Conservation (phyloP, 2,888 invertebrate genomes). For the Xylota segnis region DNA sequence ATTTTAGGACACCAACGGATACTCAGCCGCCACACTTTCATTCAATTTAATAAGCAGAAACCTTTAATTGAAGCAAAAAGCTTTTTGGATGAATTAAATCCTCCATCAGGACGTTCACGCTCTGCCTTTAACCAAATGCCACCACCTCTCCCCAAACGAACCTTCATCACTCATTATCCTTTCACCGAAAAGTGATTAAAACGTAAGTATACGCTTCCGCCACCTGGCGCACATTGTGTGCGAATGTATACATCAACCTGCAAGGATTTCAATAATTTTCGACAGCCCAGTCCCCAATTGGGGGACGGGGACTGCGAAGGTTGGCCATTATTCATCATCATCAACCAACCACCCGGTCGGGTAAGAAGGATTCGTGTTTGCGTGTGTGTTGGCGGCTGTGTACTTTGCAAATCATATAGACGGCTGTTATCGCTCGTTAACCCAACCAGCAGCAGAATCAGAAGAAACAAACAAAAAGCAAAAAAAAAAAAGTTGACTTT, state of each 20-base stretch:
- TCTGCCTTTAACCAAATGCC: conserved; percentile 2
- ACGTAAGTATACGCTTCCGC: conserved; percentile 21
- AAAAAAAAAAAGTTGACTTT: conserved; percentile 37
- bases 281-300: conserved; percentile 27
- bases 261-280: conserved; percentile 59
- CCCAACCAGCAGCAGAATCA: conserved; percentile 23
- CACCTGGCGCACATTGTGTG: conserved; percentile 52
- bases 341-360: conserved; percentile 33
- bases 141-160: background rate
- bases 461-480: conserved; percentile 7
- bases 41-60: conserved; percentile 23
- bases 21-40: conserved; percentile 5
- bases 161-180: conserved; percentile 61
- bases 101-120: conserved; percentile 20
- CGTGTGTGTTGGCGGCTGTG: background rate
- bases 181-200: conserved; percentile 64
- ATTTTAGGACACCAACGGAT: conserved; percentile 14
- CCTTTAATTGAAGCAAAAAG: conserved; percentile 36
- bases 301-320: background rate
- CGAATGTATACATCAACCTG: conserved; percentile 26
- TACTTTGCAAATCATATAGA: conserved; percentile 49
- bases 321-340: conserved; percentile 49
- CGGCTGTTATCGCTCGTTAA: conserved; percentile 45
- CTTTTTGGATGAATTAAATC: conserved; percentile 29
- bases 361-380: conserved; percentile 34